Conservation (phyloP, 2,888 invertebrate genomes). For the Drymonia ruficornis region DNA sequence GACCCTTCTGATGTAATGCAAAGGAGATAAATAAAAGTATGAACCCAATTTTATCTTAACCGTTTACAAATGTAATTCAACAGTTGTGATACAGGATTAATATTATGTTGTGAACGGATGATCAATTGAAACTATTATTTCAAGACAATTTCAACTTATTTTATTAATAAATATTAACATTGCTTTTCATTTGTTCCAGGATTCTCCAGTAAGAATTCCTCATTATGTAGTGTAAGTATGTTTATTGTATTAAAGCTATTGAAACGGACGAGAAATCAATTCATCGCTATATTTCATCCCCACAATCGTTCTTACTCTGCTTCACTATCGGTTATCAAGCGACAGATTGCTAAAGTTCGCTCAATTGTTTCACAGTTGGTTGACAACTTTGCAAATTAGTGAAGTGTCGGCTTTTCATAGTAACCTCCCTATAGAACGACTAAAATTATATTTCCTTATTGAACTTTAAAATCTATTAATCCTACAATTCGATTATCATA, state of each 20-base stretch:
- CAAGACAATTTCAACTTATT: too few species aligned
- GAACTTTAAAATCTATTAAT: too few species aligned
- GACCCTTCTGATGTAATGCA: too few species aligned
- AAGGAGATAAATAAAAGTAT: too few species aligned
- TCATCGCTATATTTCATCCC: not conserved
- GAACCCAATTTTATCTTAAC: too few species aligned
- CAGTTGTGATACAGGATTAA: too few species aligned
- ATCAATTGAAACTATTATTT: too few species aligned
- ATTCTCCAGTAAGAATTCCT: slow-evolving; percentile 16
- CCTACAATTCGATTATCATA: too few species aligned
- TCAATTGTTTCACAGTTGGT: not conserved
- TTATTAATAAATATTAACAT: not conserved
- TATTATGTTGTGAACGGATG: too few species aligned
- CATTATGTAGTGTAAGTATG: slow-evolving; percentile 53
- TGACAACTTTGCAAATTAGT: not conserved
- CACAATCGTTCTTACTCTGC: not conserved
- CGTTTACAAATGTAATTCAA: too few species aligned
- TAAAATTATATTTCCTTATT: not conserved
- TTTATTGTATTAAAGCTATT: not conserved
- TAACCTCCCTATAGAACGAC: not conserved
- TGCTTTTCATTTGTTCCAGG: slow-evolving; percentile 41
- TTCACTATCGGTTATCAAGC: not conserved
- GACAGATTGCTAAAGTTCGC: not conserved
- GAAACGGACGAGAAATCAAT: not conserved
- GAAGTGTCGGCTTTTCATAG: not conserved